Percentiles rank a stretch among this genome's conserved stretches.
Conservation (phyloP, 2,797 vertebrate species). For the Florisuga fusca region DNA sequence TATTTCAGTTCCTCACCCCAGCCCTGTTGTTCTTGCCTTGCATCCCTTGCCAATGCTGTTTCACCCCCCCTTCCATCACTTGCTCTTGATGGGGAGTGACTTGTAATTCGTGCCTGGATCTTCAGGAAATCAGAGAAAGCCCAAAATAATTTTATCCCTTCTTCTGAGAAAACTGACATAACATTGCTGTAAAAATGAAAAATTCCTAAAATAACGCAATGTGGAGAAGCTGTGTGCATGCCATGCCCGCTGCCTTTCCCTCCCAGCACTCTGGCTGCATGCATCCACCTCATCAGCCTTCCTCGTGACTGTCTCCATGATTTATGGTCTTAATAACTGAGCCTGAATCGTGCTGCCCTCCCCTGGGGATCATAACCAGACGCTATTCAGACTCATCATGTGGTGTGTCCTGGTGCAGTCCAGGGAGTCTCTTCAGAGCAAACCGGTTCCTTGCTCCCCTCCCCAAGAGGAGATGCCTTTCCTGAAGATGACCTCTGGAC, state of each 20-base stretch:
- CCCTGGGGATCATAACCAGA: conserved; percentile 39
- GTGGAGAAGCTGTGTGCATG: neutral
- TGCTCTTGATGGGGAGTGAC: neutral
- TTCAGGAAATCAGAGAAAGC: conserved; percentile 4
- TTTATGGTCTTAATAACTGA: conserved; percentile 76
- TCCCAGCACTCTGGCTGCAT: neutral
- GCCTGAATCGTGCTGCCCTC: conserved; percentile 43
- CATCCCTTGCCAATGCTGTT: neutral
- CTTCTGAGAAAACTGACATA: conserved; percentile 41
- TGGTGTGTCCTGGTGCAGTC: neutral
- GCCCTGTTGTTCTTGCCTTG: neutral
- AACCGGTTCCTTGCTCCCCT: neutral
- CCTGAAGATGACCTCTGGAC: neutral
- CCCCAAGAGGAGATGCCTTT: neutral
- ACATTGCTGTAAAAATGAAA: conserved; percentile 59
- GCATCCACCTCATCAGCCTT: conserved; percentile 47
- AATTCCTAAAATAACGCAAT: conserved; percentile 60
- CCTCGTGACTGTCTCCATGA: conserved; percentile 67
- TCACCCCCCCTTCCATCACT: neutral
- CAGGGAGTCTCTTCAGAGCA: neutral
- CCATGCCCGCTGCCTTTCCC: neutral
- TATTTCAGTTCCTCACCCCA: neutral
- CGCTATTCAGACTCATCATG: neutral
- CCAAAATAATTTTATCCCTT: conserved; percentile 10
- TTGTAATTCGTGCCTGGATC: neutral